These are phyloP conservation scores for Gadus chalcogrammus DNA, from an alignment of 2,113 vertebrate species.

Conservation along the genomic window DNA sequence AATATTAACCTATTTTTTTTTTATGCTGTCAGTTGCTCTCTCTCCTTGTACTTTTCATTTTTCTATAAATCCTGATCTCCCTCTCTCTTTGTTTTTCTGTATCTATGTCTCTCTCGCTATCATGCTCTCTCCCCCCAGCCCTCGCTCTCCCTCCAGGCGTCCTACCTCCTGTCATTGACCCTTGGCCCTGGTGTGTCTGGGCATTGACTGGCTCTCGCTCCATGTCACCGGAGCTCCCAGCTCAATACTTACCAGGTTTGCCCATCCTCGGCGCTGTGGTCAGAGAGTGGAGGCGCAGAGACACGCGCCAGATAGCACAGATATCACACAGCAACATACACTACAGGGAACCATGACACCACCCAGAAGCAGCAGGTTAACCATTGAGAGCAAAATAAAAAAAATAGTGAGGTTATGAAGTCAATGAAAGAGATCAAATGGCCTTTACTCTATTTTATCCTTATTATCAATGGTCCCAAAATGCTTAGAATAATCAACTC, in stretches of 20 bases:
- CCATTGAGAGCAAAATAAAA: not conserved
- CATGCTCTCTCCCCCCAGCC: slow-evolving; percentile 16
- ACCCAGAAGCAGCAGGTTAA: slow-evolving; percentile 50
- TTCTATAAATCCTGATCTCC: slow-evolving; percentile 29
- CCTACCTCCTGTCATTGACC: slow-evolving; percentile 73
- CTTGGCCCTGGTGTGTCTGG: slow-evolving; percentile 66
- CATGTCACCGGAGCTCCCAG: slow-evolving; percentile 76
- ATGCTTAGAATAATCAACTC: too few relatives aligned
- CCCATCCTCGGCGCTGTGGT: slow-evolving; percentile 69
- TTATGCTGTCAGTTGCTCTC: too few relatives aligned
- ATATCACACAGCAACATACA: too few relatives aligned
- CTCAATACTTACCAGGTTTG: slow-evolving; percentile 80
- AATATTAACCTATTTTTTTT: too few relatives aligned
- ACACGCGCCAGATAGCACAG: slow-evolving; percentile 41
- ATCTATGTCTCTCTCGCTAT: slow-evolving; percentile 14
- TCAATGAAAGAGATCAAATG: too few relatives aligned
- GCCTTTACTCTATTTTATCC: too few relatives aligned
- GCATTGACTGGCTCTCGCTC: slow-evolving; percentile 69
- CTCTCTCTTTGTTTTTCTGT: slow-evolving; percentile 6
- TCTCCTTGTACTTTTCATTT: too few relatives aligned
- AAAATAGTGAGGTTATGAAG: too few relatives aligned
- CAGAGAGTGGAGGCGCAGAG: slow-evolving; percentile 51
- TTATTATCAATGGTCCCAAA: too few relatives aligned
- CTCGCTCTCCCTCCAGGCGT: slow-evolving; percentile 36
- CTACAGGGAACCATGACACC: slow-evolving; percentile 17